Conservation (phyloP, 2,888 invertebrate genomes). For the Chymomyza procnemis region DNA sequence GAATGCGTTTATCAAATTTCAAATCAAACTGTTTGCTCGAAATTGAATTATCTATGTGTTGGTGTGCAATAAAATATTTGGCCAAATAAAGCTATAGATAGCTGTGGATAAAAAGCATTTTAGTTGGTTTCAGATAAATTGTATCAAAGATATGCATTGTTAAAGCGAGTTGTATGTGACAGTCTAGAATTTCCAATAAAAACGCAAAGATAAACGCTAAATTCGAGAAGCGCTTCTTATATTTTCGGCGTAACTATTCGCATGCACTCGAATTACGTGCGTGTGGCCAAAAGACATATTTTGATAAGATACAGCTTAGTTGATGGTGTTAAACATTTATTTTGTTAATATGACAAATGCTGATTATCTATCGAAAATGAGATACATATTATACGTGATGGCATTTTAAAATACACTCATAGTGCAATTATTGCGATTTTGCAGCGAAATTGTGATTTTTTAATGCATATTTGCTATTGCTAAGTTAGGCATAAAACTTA, state of each 20-base stretch:
- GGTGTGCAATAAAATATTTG: background rate
- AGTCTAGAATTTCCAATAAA: background rate
- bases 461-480: no score
- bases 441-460: no score
- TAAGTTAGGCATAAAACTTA: no score
- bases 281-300: background rate
- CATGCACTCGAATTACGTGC: background rate
- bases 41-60: background rate
- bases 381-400: background rate
- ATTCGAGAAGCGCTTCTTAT: background rate
- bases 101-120: no score
- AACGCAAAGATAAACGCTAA: background rate
- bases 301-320: background rate
- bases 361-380: background rate
- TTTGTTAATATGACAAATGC: background rate
- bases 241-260: background rate
- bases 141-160: background rate
- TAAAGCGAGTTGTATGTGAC: no score
- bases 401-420: background rate
- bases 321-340: background rate
- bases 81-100: no score
- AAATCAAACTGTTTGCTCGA: background rate
- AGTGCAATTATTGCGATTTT: no score
- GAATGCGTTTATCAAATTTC: background rate
- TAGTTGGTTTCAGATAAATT: background rate